Percentiles rank a stretch among this genome's conserved stretches.
Evolutionary conservation across 2,113 vertebrate genomes (phyloP).

Genomic region (Pogona vitticeps): DNA sequence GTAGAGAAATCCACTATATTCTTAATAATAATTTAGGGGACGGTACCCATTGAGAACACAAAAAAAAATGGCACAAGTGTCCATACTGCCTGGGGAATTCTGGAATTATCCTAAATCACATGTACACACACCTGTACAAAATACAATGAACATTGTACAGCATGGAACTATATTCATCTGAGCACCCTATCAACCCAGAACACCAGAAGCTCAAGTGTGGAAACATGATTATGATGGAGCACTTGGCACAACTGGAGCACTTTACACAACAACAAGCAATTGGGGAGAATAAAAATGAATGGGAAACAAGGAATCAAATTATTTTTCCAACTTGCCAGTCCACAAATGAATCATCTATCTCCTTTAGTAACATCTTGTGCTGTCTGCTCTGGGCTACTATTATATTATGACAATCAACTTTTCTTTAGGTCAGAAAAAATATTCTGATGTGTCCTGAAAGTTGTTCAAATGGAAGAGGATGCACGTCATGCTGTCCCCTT

Average conservation of each 20-base stretch:
- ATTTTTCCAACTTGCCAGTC: background rate
- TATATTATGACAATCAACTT: background rate
- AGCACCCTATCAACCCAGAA: no score
- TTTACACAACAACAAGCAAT: background rate
- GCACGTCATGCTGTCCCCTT: conserved; percentile 54
- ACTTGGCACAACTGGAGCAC: background rate
- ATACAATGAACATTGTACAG: no score
- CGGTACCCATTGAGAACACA: no score
- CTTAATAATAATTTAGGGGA: no score
- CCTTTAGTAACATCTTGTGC: background rate
- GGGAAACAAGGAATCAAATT: background rate
- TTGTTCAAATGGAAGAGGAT: conserved; percentile 52
- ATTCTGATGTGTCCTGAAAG: conserved; percentile 46
- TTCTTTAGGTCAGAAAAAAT: background rate
- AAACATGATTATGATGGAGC: background rate
- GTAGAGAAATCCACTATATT: no score
- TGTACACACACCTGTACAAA: no score
- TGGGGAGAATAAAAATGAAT: background rate
- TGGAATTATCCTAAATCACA: no score
- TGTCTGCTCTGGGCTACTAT: background rate
- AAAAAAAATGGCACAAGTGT: no score
- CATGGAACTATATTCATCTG: background rate
- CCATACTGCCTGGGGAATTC: no score
- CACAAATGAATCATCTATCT: background rate
- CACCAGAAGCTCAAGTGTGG: background rate